Percentiles rank a stretch among this genome's conserved stretches.
Conservation (phyloP, 2,113 vertebrate species). For the Alouatta palliata region DNA sequence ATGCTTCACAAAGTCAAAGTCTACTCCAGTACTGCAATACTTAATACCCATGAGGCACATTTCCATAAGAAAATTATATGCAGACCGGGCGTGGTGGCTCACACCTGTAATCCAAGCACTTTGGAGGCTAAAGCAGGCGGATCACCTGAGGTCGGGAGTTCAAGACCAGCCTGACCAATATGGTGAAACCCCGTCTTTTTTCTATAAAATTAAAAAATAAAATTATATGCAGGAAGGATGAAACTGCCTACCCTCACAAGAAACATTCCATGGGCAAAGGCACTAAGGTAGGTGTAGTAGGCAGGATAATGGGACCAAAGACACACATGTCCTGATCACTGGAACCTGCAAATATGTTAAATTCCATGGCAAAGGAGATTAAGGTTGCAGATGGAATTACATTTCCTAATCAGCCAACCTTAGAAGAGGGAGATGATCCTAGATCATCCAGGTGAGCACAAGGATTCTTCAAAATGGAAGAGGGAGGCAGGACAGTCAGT, state of each 20-base stretch:
- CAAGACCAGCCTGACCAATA: too few species aligned
- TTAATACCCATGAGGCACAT: background rate
- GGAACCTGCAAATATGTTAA: background rate
- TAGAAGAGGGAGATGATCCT: background rate
- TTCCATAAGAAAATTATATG: background rate
- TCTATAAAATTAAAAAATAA: too few species aligned
- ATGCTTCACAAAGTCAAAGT: too few species aligned
- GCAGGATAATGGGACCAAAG: background rate
- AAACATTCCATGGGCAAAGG: background rate
- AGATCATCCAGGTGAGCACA: background rate
- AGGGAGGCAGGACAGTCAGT: background rate
- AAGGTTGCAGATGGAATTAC: background rate
- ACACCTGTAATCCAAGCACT: too few species aligned
- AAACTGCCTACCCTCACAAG: background rate
- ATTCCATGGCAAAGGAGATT: background rate
- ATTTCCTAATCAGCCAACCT: background rate
- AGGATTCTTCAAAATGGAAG: background rate
- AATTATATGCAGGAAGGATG: background rate
- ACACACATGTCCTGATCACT: background rate
- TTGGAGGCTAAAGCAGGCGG: too few species aligned
- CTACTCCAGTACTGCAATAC: fast-evolving
- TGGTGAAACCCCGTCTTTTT: too few species aligned
- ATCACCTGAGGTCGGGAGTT: too few species aligned
- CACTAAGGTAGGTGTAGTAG: fast-evolving
- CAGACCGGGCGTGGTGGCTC: too few species aligned